Percentiles rank a stretch among this genome's conserved stretches.
phyloP scores from a whole-genome alignment of 2,888 invertebrate species.

The Drosophila rellima region DNA sequence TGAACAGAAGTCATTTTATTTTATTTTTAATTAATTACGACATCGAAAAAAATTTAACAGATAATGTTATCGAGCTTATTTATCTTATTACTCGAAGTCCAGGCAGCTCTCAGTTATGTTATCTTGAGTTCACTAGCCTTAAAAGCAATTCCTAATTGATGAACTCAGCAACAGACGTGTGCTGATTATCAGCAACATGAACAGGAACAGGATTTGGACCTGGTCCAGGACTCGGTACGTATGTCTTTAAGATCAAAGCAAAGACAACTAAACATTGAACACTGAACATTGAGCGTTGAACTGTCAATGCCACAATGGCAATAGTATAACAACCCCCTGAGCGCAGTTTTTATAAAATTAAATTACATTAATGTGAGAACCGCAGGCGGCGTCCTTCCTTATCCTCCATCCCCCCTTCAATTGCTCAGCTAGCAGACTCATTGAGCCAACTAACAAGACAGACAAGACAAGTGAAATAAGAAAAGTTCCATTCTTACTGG shows the following conservation, averaged over 20 bases:
- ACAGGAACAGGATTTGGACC: slow-evolving; percentile 34
- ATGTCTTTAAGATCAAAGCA: slow-evolving; percentile 73
- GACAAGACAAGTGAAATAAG: slow-evolving; percentile 57
- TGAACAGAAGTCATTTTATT: background rate
- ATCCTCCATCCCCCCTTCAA: background rate
- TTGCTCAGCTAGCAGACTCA: slow-evolving; percentile 19
- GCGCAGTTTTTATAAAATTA: slow-evolving; percentile 79
- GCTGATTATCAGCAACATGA: slow-evolving; percentile 62
- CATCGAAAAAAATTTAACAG: background rate
- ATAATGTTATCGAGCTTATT: slow-evolving; percentile 12
- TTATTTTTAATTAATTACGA: slow-evolving; percentile 22
- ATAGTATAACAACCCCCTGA: slow-evolving; percentile 48
- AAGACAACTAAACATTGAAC: slow-evolving; percentile 43
- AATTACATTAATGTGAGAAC: slow-evolving; percentile 82
- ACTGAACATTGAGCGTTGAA: slow-evolving; percentile 7
- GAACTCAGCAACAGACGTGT: slow-evolving; percentile 65
- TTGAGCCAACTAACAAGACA: slow-evolving; percentile 61
- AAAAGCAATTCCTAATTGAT: slow-evolving; percentile 66
- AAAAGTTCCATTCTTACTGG: slow-evolving; percentile 38
- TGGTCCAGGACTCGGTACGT: slow-evolving; percentile 33
- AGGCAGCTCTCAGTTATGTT: background rate
- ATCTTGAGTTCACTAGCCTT: slow-evolving; percentile 19
- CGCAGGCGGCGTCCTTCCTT: slow-evolving; percentile 57
- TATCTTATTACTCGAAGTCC: slow-evolving; percentile 1
- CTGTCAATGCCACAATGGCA: slow-evolving; percentile 57